phyloP scores from a whole-genome alignment of 2,888 invertebrate genomes.

The Pristionchus arcanus region DNA sequence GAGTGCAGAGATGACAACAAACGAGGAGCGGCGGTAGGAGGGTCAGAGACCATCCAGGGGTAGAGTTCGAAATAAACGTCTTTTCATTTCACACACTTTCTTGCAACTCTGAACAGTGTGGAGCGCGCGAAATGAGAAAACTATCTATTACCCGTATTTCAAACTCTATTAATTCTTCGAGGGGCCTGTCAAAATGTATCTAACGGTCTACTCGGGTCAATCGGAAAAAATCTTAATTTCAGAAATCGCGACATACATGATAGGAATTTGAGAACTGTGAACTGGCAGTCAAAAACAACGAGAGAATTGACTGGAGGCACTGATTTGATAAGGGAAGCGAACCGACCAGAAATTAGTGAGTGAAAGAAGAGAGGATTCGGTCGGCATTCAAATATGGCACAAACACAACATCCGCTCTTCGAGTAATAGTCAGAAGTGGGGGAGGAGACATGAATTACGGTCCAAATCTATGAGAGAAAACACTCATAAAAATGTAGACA shows the following conservation, averaged over 20 bases:
- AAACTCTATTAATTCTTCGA: too few species aligned
- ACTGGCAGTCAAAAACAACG: not conserved
- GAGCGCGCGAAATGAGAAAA: too few species aligned
- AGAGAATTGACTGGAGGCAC: not conserved
- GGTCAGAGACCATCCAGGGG: not conserved
- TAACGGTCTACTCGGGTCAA: too few species aligned
- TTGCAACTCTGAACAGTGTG: too few species aligned
- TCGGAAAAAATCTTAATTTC: not conserved
- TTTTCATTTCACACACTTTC: too few species aligned
- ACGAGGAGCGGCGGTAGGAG: not conserved
- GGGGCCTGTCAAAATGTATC: not conserved
- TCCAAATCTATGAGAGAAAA: not conserved
- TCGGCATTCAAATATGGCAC: not conserved
- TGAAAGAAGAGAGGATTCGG: not conserved
- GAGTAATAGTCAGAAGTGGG: not conserved
- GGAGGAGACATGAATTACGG: not conserved
- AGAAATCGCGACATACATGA: not conserved
- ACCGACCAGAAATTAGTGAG: not conserved
- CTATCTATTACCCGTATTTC: too few species aligned
- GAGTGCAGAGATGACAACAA: not conserved
- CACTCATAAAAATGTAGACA: too few species aligned
- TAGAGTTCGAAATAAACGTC: too few species aligned
- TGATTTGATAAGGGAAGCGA: slow-evolving; percentile 8
- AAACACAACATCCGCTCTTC: not conserved
- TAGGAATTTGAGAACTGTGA: not conserved